Conservation (phyloP, 2,113 vertebrate genomes). For the Brachyistius frenatus region DNA sequence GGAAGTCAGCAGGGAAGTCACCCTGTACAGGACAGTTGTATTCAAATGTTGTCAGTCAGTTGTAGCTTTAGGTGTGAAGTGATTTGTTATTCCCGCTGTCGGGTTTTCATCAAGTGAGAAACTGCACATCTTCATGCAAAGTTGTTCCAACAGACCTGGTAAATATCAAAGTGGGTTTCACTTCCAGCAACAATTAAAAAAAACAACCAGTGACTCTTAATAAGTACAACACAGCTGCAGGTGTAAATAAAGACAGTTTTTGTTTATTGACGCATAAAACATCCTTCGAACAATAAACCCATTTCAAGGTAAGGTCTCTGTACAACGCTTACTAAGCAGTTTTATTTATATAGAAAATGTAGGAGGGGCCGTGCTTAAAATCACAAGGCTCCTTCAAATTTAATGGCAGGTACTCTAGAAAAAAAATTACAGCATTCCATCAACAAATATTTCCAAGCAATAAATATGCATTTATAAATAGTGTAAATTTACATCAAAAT, state of each 20-base stretch:
- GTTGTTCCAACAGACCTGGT: no score
- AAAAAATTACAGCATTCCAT: slow-evolving; percentile 99
- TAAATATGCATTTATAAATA: slow-evolving; percentile 99
- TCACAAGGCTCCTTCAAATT: slow-evolving; percentile 98
- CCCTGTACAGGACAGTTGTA: no score
- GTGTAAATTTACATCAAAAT: slow-evolving; percentile 99
- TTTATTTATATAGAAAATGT: slow-evolving; percentile 99
- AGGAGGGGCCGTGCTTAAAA: slow-evolving; percentile 94
- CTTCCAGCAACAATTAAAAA: no score
- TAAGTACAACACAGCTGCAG: not conserved
- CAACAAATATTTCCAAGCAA: slow-evolving; percentile 99
- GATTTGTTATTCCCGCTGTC: no score
- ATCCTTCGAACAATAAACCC: slow-evolving; percentile 96
- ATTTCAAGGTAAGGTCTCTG: slow-evolving; percentile 94
- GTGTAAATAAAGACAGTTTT: slow-evolving; percentile 76
- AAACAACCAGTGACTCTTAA: not conserved
- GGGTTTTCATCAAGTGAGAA: no score
- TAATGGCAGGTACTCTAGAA: slow-evolving; percentile 99
- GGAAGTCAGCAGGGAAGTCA: no score
- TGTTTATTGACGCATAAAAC: slow-evolving; percentile 91
- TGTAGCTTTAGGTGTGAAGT: no score
- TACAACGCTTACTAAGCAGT: slow-evolving; percentile 97
- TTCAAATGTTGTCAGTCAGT: no score
- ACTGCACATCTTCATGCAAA: no score
- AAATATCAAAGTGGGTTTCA: no score